Base-by-base conservation (phyloP, 2,888 invertebrate species). In the Apantesis nais region DNA sequence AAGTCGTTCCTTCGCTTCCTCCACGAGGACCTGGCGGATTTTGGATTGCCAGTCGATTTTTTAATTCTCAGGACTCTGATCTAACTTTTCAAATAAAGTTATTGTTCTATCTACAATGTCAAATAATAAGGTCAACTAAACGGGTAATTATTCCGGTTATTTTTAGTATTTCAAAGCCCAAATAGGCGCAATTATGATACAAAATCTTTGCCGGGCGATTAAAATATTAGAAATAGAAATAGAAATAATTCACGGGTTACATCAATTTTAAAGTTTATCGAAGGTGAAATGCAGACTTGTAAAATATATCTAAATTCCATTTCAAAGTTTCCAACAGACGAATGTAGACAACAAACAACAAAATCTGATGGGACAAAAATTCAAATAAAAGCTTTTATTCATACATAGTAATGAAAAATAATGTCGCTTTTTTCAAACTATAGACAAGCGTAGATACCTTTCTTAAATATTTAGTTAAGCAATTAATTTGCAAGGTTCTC, bases 181-280 rank as follows among this genome's bases (percentile, higher is more conserved):
- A 39, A 52, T 4, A 22, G 16, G 37, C 25, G 7, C 39, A 39
- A 37, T 25, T 37, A 31, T 25, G 37, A 55, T 55, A 66, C 66
- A 66, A 66, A 19, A 67, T n/a, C 22, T 61, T 55, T 64, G 31
- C 60, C 34, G 39, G 22, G 52, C 14, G 34, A 65, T 52, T 60
- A 41, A 31, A 64, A 71, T 48, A 62, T 65, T 39, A n/a, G n/a
- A n/a, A n/a, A n/a, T n/a, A n/a, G n/a, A n/a, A n/a, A n/a, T n/a
- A n/a, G 58, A 22, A 65, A 60, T 63, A 52, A 52, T 52, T 52
- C 37, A 67, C 31, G 61, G 29, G 48, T 31, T 61, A 60, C 44
- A 64, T 61, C 25, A 60, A 67, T 52, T 65, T 61, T 71, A 71
- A 67, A 61, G 63, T 31, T 39, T 41, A 55, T 68, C 65, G 61